These are phyloP conservation scores for Onychostruthus taczanowskii DNA, from an alignment of 2,113 vertebrate genomes.

Conservation along the genomic window DNA sequence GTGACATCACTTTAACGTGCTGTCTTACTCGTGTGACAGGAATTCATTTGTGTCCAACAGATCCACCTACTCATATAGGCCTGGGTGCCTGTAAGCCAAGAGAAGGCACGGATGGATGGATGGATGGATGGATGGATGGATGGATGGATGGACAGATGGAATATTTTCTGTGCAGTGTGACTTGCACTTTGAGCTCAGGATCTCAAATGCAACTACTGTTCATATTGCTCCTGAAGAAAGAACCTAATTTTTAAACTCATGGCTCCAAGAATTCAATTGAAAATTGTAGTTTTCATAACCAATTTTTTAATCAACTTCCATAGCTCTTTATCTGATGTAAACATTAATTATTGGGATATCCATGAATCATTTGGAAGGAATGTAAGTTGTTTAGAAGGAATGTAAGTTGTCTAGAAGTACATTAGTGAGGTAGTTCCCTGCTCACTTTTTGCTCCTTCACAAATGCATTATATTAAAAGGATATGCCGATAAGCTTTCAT, in stretches of 20 bases:
- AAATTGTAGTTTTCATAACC: background rate
- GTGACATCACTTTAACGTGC: background rate
- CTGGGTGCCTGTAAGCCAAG: background rate
- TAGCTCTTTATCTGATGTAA: background rate
- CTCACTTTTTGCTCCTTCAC: background rate
- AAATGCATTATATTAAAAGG: background rate
- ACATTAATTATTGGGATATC: background rate
- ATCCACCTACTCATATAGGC: background rate
- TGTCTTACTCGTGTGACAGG: too few species aligned
- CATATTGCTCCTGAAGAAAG: background rate
- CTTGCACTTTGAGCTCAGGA: background rate
- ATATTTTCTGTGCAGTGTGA: fast-evolving
- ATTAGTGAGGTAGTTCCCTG: background rate
- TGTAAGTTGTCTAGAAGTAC: background rate
- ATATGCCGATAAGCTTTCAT: background rate
- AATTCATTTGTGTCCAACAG: background rate
- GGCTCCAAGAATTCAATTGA: background rate
- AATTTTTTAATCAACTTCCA: background rate
- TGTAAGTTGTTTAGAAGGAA: background rate
- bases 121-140: background rate
- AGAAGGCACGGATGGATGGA: background rate
- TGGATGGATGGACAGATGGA: background rate
- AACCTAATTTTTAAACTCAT: background rate
- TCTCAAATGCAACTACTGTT: background rate
- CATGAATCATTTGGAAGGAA: background rate